Base-by-base conservation (phyloP, 2,888 invertebrate species). In the Drosophila histrio region DNA sequence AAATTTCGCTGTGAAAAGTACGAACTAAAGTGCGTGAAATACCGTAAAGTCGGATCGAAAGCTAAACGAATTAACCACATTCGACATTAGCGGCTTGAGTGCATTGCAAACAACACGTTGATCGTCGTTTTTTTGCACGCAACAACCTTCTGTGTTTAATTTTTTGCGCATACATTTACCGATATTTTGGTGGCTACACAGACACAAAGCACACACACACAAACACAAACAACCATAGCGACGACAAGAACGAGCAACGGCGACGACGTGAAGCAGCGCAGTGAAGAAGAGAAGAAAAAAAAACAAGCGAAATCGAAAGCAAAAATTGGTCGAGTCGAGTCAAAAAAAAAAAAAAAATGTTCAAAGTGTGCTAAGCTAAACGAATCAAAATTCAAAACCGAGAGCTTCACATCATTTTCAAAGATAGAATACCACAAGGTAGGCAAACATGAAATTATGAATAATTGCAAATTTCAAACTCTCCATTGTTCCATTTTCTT, bases 131-230 rank as follows among this genome's bases (percentile, higher is more conserved):
- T 24, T 75, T 79, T 70, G 84, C 81, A 74, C 67, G 79, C 67
- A 68, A 54, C 43, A 72, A 59, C 52, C 59, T 70, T 44, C 54
- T 59, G 67, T 62, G 53, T 66, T 67, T 59, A 34, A 62, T 76
- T 83, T 83, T 77, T 80, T 69, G 59, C 65, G 69, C 79, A 79
- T 79, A 68, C 80, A 75, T 74, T 79, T 73, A 58, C 79, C 78
- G 82, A 80, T 87, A 86, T 83, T 88, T 79, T 69, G 74, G 65
- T 76, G 65, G 65, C 64, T 59, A 56, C 62, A 77, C 58, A 46
- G 50, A 49, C 26, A 52, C 49, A 58, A 34, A 38, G 38, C 57
- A 39, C 28, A 47, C 36, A 34, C 47, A 56, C 44, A 43, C 44
- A 36, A 1, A 39, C 52, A 50, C 30, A 41, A 17, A 62, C 43